Evolutionary conservation across 1,140 invertebrate genomes (phyloP).

Genomic region (Rhysida immarginata): DNA sequence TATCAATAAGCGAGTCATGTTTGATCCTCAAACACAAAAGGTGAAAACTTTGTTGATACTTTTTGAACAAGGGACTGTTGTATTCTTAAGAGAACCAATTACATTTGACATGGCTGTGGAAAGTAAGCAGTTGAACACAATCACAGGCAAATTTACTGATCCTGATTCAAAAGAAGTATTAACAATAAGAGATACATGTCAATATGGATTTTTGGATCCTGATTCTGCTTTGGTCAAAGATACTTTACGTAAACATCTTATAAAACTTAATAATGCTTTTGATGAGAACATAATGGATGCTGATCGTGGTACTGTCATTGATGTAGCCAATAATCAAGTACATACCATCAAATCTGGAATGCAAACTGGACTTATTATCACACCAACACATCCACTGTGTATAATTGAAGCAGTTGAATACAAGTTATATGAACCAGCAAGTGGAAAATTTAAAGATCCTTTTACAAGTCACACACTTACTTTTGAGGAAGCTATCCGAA

Average conservation of each 20-base stretch:
- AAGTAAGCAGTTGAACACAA: slow-evolving; percentile 47
- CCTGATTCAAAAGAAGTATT: slow-evolving; percentile 49
- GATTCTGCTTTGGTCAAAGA: slow-evolving; percentile 78
- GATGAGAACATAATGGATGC: slow-evolving; percentile 70
- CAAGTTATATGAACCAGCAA: slow-evolving; percentile 62
- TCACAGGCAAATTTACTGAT: slow-evolving; percentile 57
- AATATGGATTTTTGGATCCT: slow-evolving; percentile 65
- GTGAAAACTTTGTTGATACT: slow-evolving; percentile 47
- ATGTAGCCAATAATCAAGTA: slow-evolving; percentile 64
- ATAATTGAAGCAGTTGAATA: slow-evolving; percentile 67
- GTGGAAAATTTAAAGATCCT: slow-evolving; percentile 61
- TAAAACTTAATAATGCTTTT: slow-evolving; percentile 71
- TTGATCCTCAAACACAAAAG: slow-evolving; percentile 47
- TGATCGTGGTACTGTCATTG: slow-evolving; percentile 65
- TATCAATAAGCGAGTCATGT: slow-evolving; percentile 41
- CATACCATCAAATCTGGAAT: slow-evolving; percentile 53
- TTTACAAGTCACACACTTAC: slow-evolving; percentile 48
- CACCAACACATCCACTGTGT: slow-evolving; percentile 49
- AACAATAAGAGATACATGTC: slow-evolving; percentile 69
- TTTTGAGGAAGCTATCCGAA: slow-evolving; percentile 54
- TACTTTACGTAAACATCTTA: slow-evolving; percentile 55
- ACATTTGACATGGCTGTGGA: slow-evolving; percentile 62
- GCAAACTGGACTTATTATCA: slow-evolving; percentile 55
- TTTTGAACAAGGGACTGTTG: slow-evolving; percentile 52
- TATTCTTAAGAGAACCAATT: slow-evolving; percentile 52